Base-by-base conservation (phyloP, 2,888 invertebrate genomes). In the Eucriotettix oculatus region DNA sequence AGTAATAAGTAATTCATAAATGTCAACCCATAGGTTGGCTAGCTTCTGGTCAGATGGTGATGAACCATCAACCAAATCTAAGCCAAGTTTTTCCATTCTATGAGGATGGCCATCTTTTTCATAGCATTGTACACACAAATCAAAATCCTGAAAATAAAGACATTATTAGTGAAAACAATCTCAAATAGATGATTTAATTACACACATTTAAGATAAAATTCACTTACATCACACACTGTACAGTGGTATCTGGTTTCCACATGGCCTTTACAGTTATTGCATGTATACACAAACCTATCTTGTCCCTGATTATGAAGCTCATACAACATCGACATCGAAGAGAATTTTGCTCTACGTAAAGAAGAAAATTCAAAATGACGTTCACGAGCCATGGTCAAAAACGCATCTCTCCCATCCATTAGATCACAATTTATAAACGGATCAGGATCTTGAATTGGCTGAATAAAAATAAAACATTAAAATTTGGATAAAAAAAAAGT, bases 361-460 rank as follows among this genome's bases (percentile, higher is more conserved):
- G 95, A 95, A 42, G 94, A 95, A 77, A 99, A 99, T 77, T 99
- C 99, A 75, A 92, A 97, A 77, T 99, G 99, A 68, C 93, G 91
- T 75, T 99, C 99, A 67, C 99, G 84, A 42, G 98, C 97, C 79
- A 97, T 84, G 11, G 96, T 97, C 16, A 99, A 81, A 78, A 99
- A 99, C 64, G 97, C 97, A 78, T 99, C 99, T 65, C 99, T 87
- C 5, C 99, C 98, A 75, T 99, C 99, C 99, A 99, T 99, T 66
- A 99, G 81, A 78, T 99, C 99, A 76, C 97, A 97, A 71, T 89
- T 86, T 66, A 95, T 84, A 69, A 91, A 81, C 54, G 94, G 91
- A 78, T 99, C 99, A 10, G 96, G 96, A 78, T 99, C 99, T 79
- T 89, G 88, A 72, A 99, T 96, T 29, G 91, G 87, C 83, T 90